Conservation (phyloP, 1,140 invertebrate species). For the Heterodera schachtii region DNA sequence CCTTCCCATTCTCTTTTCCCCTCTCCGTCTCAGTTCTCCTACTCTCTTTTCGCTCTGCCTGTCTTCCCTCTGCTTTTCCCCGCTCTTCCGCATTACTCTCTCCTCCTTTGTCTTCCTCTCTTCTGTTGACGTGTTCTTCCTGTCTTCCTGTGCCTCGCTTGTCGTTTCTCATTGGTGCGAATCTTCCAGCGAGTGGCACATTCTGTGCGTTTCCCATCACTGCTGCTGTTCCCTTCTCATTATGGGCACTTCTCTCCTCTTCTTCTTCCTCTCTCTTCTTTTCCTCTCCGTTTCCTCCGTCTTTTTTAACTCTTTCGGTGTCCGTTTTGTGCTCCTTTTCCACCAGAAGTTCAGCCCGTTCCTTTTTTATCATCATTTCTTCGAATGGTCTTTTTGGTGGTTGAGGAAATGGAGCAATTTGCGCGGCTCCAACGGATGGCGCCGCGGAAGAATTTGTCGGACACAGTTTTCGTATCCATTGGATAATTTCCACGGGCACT, state of each 20-base stretch:
- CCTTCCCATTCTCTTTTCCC: no score
- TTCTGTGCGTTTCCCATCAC: neutral
- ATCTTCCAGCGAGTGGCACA: neutral
- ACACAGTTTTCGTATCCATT: neutral
- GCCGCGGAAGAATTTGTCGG: conserved; percentile 17
- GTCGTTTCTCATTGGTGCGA: neutral
- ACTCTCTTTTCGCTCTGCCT: neutral
- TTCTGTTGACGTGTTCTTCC: neutral
- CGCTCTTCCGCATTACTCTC: neutral
- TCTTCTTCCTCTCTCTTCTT: neutral
- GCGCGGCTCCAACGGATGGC: neutral
- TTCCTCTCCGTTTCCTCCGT: neutral
- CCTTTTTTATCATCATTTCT: neutral
- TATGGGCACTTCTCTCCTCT: neutral
- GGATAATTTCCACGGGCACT: neutral
- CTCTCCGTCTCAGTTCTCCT: neutral
- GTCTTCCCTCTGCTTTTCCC: neutral
- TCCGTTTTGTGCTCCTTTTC: neutral
- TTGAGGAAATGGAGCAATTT: conserved; percentile 9
- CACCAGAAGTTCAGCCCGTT: neutral
- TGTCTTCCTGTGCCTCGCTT: neutral
- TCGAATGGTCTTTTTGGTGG: conserved; percentile 11
- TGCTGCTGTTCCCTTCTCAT: neutral
- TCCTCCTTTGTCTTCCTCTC: neutral
- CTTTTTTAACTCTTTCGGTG: neutral